A percentile compares a stretch with the other conserved stretches of the same genome.
These are phyloP conservation scores for Promerops cafer DNA, from an alignment of 2,113 vertebrate genomes.

Conservation along the genomic window DNA sequence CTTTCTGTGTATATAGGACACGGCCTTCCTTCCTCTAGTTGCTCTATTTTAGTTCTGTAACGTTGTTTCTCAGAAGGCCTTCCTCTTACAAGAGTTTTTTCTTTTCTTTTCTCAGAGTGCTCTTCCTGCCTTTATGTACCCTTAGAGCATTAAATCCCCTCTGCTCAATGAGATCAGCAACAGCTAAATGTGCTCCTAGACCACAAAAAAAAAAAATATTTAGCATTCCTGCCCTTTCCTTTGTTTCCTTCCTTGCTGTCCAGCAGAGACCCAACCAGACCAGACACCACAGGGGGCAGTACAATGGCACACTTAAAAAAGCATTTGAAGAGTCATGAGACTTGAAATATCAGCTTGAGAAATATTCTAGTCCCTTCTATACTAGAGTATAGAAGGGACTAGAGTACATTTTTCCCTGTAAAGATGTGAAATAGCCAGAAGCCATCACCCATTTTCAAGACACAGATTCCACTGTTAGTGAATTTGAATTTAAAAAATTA, in stretches of 20 bases:
- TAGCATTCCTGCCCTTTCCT: neutral
- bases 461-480: neutral
- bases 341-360: neutral
- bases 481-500: neutral
- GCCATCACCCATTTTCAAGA: neutral
- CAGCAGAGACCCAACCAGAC: neutral
- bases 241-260: neutral
- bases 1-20: conserved; percentile 37
- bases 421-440: neutral
- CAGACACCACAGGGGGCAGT: conserved; percentile 15
- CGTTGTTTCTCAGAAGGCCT: conserved; percentile 32
- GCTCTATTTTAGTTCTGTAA: conserved; percentile 51
- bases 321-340: neutral
- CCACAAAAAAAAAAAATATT: neutral
- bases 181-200: neutral
- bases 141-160: neutral
- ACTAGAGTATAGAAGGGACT: fast-evolving
- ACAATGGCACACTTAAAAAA: neutral
- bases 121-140: conserved; percentile 44
- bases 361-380: neutral
- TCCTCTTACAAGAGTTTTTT: conserved; percentile 7
- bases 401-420: neutral
- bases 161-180: neutral
- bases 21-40: conserved; percentile 56
- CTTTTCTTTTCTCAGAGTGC: neutral